Evolutionary conservation across 1,140 invertebrate genomes (phyloP).

Genomic region (Lethrus apterus): DNA sequence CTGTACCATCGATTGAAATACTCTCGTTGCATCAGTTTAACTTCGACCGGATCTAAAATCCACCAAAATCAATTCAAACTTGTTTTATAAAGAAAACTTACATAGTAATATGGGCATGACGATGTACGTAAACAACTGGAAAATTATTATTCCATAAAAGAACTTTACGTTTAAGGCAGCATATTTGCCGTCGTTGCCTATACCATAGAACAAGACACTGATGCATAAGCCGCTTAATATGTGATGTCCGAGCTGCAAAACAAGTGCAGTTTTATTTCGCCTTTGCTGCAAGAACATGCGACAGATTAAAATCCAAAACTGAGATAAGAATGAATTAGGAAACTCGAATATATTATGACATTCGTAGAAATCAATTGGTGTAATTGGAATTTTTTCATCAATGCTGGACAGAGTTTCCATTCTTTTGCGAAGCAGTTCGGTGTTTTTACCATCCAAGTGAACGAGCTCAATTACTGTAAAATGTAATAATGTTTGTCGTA

Average conservation of each 20-base stretch:
- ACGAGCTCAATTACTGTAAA: slow-evolving; percentile 43
- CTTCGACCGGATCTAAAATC: slow-evolving; percentile 79
- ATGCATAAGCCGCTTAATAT: slow-evolving; percentile 45
- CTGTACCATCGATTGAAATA: slow-evolving; percentile 93
- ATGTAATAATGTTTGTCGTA: slow-evolving; percentile 2
- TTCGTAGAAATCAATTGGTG: too few species aligned
- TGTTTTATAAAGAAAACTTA: slow-evolving; percentile 40
- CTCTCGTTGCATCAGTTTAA: slow-evolving; percentile 76
- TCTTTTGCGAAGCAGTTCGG: too few species aligned
- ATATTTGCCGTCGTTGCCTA: slow-evolving; percentile 47
- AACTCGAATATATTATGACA: too few species aligned
- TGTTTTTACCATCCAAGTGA: too few species aligned
- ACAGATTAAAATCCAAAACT: slow-evolving; percentile 46
- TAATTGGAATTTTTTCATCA: too few species aligned
- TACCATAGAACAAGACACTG: slow-evolving; percentile 49
- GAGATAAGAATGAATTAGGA: slow-evolving; percentile 45
- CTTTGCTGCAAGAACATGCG: slow-evolving; percentile 47
- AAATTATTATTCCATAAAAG: slow-evolving; percentile 49
- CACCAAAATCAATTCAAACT: not conserved
- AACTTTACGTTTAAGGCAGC: slow-evolving; percentile 54
- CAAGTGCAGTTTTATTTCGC: slow-evolving; percentile 47
- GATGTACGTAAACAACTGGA: slow-evolving; percentile 56
- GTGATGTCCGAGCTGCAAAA: slow-evolving; percentile 51
- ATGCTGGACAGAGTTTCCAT: too few species aligned
- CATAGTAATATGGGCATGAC: slow-evolving; percentile 54